Conservation (phyloP, 2,113 vertebrate species). For the Mesembrinibis cayennensis region DNA sequence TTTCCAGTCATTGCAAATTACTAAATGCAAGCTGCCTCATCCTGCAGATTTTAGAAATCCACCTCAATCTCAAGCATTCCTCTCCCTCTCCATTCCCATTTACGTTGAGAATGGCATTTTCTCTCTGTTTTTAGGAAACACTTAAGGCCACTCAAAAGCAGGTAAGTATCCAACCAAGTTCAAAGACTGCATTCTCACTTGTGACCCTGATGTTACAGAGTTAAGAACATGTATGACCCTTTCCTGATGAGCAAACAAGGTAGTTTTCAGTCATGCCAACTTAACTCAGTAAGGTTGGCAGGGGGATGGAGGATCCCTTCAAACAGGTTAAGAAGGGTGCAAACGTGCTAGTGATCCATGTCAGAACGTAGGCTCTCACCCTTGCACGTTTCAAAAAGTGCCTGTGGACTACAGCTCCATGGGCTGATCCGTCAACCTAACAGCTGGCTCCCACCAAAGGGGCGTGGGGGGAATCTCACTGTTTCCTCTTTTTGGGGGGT, state of each 20-base stretch:
- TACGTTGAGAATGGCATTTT: background rate
- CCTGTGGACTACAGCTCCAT: background rate
- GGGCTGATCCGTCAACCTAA: background rate
- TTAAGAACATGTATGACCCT: background rate
- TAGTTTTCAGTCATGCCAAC: background rate
- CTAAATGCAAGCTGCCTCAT: background rate
- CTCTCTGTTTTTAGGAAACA: background rate
- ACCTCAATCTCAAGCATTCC: background rate
- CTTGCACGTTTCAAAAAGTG: background rate
- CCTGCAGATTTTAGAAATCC: background rate
- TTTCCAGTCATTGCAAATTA: background rate
- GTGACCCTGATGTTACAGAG: background rate
- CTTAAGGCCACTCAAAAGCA: background rate
- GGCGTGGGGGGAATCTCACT: fast-evolving
- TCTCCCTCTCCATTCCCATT: background rate
- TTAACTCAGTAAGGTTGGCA: background rate
- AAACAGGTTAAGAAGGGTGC: background rate
- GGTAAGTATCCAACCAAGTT: background rate
- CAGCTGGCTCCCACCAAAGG: background rate
- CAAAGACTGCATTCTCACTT: background rate
- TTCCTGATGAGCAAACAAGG: background rate
- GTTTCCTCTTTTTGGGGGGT: background rate
- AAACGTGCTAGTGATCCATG: background rate
- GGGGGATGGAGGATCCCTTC: background rate
- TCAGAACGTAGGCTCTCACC: background rate